Evolutionary conservation across 2,888 invertebrate species (phyloP).

Genomic region (Lymantria dispar): DNA sequence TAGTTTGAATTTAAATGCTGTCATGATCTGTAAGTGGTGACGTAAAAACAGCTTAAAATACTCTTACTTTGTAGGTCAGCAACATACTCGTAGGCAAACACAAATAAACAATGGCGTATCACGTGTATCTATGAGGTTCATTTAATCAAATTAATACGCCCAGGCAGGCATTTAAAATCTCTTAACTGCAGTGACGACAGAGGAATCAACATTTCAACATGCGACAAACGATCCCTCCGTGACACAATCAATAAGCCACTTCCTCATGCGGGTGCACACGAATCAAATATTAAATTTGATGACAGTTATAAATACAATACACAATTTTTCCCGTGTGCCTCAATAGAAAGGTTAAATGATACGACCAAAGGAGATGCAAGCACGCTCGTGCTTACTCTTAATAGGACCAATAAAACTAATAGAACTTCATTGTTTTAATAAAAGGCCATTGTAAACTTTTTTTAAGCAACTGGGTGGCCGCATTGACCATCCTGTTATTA

Average conservation of each 20-base stretch:
- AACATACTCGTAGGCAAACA: too few species aligned
- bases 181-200: constrained; percentile 41
- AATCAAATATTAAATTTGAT: constrained; percentile 67
- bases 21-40: too few species aligned
- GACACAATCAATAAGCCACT: constrained; percentile 69
- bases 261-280: constrained; percentile 75
- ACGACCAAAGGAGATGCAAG: constrained; percentile 63
- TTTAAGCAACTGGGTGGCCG: constrained; percentile 20
- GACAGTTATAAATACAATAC: constrained; percentile 68
- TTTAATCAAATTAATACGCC: constrained; percentile 5
- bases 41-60: too few species aligned
- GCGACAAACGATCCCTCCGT: constrained; percentile 54
- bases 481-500: background rate
- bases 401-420: constrained; percentile 70
- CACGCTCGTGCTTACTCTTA: constrained; percentile 52
- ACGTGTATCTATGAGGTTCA: too few species aligned
- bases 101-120: too few species aligned
- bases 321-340: constrained; percentile 69
- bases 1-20: too few species aligned
- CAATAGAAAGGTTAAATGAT: constrained; percentile 71
- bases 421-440: constrained; percentile 55
- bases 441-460: constrained; percentile 27
- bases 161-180: constrained; percentile 33
- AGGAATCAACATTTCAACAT: constrained; percentile 52
- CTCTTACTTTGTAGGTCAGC: too few species aligned